Evolutionary conservation across 1,140 invertebrate species (phyloP), one percentile per base, ranked within the genome.

Genomic region (Papilio machaon): DNA sequence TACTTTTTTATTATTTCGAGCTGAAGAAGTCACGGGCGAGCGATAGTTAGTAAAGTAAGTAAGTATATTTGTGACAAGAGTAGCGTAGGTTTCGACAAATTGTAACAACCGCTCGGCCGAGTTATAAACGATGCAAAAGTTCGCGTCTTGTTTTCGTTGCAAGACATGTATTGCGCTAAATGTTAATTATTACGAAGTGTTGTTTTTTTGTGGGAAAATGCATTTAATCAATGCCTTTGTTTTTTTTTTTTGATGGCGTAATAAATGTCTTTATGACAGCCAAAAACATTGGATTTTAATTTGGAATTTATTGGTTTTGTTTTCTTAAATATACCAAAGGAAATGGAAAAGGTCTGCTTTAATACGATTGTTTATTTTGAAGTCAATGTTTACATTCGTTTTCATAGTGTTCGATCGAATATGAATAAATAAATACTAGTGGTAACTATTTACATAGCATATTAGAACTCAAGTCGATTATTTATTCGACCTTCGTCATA

Each of bases 1-100:
- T 30, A 30, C 23, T 30, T 30, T 30, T 30, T 30, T 30, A 30
- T 30, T 30, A 30, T 30, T 30, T 30, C 23, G 23, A 30, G 23
- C 23, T 30, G 23, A 30, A 30, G 23, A 30, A 30, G 23, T 30
- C 23, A 30, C 23, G 23, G 23, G 23, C 23, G 23, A 30, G 23
- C 23, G 23, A 30, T 30, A 30, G 23, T 30, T 30, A 30, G 23
- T 30, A 30, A 30, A 30, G 23, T 30, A 30, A 30, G 23, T 0
- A 30, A 30, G 23, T 30, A 30, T 30, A 30, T 30, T 30, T 30
- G 23, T 30, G 23, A 30, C 23, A 30, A 30, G 23, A n/a, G n/a
- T 58, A 67, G 38, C 35, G 70, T 73, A 73, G 70, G 70, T 38
- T 73, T 46, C 38, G 17, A 73, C 70, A 73, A 73, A 73, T 73